Percentiles rank a stretch among this genome's conserved stretches.
phyloP scores from a whole-genome alignment of 2,888 invertebrate genomes.

The Megalurothrips usitatus region DNA sequence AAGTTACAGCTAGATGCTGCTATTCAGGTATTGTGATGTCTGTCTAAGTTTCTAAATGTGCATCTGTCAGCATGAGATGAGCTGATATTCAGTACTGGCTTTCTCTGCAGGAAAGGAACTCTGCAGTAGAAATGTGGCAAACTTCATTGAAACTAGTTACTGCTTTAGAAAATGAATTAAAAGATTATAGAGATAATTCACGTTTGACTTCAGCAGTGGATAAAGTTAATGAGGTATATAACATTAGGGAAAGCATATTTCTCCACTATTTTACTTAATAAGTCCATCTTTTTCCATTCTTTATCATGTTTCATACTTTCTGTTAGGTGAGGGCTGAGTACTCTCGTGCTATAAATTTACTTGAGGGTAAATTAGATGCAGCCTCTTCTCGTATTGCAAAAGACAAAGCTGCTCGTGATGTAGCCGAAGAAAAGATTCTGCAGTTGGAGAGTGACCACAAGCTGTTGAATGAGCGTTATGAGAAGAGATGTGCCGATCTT shows the following conservation, averaged over 20 bases:
- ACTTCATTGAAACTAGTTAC: slow-evolving; percentile 31
- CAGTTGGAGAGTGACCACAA: slow-evolving; percentile 24
- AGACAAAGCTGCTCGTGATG: slow-evolving; percentile 29
- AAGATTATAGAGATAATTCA: slow-evolving; percentile 31
- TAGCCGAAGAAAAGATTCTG: slow-evolving; percentile 15
- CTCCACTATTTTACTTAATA: neutral
- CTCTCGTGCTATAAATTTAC: slow-evolving; percentile 29
- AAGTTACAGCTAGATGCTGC: slow-evolving; percentile 32
- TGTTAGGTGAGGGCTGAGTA: slow-evolving; percentile 32
- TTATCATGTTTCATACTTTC: neutral
- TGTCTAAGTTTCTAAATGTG: neutral
- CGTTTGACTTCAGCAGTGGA: slow-evolving; percentile 28
- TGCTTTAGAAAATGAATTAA: slow-evolving; percentile 31
- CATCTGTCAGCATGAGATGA: neutral
- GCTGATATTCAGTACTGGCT: too few species aligned
- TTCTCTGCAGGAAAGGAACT: slow-evolving; percentile 32
- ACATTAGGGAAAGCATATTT: neutral
- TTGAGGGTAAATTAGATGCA: slow-evolving; percentile 32
- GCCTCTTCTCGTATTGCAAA: slow-evolving; percentile 28
- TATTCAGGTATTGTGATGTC: slow-evolving; percentile 29
- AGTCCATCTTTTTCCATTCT: neutral
- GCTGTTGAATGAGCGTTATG: neutral
- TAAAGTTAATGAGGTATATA: slow-evolving; percentile 31
- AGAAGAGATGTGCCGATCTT: neutral
- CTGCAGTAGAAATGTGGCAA: slow-evolving; percentile 34